phyloP scores from a whole-genome alignment of 1,140 invertebrate species.

The Pinna nobilis region DNA sequence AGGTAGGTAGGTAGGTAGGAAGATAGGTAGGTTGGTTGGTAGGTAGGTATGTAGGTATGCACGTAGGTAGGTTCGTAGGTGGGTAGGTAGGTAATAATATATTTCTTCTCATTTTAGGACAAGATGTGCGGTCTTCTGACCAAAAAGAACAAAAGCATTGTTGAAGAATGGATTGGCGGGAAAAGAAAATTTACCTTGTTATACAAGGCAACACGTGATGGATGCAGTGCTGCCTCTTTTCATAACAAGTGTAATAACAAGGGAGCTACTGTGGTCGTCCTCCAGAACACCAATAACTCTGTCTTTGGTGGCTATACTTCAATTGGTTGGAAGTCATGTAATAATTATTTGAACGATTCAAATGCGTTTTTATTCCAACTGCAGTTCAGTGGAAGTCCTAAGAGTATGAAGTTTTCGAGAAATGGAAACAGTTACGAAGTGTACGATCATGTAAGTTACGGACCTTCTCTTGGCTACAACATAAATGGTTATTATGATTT shows the following conservation, averaged over 20 bases:
- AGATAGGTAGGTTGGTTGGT: no score
- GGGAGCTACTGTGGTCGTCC: conserved; percentile 43
- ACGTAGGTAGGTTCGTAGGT: not conserved
- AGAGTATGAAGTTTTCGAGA: conserved; percentile 3
- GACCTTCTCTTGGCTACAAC: conserved; percentile 30
- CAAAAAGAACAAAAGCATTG: no score
- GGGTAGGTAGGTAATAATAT: no score
- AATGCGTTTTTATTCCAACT: conserved; percentile 46
- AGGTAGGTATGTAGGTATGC: no score
- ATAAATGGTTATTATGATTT: conserved; percentile 19
- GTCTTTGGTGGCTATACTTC: conserved; percentile 46
- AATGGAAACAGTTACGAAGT: not conserved
- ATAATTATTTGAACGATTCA: conserved; percentile 18
- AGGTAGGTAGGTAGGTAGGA: no score
- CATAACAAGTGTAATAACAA: conserved; percentile 47
- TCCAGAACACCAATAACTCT: conserved; percentile 32
- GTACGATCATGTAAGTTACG: conserved; percentile 6
- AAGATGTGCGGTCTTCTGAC: no score
- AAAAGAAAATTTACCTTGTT: conserved; percentile 33
- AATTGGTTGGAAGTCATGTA: conserved; percentile 28
- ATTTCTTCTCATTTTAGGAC: no score
- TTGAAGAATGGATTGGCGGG: conserved; percentile 19
- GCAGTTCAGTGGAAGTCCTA: not conserved
- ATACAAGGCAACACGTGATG: conserved; percentile 39
- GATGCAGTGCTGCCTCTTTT: conserved; percentile 33